phyloP scores from a whole-genome alignment of 1,140 invertebrate species.

The Tetragnatha versicolor region DNA sequence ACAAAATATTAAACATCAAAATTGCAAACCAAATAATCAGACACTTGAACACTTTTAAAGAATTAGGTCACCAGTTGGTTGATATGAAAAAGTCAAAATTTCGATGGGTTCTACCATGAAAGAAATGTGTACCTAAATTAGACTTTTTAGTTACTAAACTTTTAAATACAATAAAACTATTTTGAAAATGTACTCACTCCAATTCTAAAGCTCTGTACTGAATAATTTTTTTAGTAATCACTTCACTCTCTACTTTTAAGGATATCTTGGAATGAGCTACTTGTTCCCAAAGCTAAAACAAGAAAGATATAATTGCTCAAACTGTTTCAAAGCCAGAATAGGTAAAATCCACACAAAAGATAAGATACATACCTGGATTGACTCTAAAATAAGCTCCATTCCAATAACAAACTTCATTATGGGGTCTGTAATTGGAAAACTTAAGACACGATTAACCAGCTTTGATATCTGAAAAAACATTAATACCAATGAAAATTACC shows the following conservation, averaged over 20 bases:
- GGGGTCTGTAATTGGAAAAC: slow-evolving; percentile 80
- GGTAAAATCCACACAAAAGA: too few relatives aligned
- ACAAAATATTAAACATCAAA: too few relatives aligned
- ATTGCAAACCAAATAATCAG: too few relatives aligned
- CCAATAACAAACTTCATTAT: slow-evolving; percentile 89
- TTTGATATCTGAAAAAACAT: slow-evolving; percentile 68
- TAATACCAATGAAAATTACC: slow-evolving; percentile 18
- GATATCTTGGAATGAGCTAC: slow-evolving; percentile 87
- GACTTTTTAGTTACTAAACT: too few relatives aligned
- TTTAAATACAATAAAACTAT: too few relatives aligned
- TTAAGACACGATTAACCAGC: slow-evolving; percentile 78
- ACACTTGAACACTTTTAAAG: too few relatives aligned
- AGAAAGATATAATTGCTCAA: slow-evolving; percentile 27
- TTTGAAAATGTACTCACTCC: slow-evolving; percentile 59
- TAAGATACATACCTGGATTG: slow-evolving; percentile 65
- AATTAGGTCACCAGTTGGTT: too few relatives aligned
- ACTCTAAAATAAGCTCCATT: slow-evolving; percentile 84
- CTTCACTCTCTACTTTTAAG: slow-evolving; percentile 73
- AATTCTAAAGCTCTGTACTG: slow-evolving; percentile 93
- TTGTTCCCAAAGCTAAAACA: slow-evolving; percentile 86
- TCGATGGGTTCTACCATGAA: too few relatives aligned
- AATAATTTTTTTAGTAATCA: slow-evolving; percentile 82
- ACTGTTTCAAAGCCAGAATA: not conserved
- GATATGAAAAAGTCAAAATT: too few relatives aligned
- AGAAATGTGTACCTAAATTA: too few relatives aligned